Evolutionary conservation across 1,140 invertebrate species (phyloP), one percentile per base, ranked within the genome.

Genomic region (Rhopalosiphum maidis): DNA sequence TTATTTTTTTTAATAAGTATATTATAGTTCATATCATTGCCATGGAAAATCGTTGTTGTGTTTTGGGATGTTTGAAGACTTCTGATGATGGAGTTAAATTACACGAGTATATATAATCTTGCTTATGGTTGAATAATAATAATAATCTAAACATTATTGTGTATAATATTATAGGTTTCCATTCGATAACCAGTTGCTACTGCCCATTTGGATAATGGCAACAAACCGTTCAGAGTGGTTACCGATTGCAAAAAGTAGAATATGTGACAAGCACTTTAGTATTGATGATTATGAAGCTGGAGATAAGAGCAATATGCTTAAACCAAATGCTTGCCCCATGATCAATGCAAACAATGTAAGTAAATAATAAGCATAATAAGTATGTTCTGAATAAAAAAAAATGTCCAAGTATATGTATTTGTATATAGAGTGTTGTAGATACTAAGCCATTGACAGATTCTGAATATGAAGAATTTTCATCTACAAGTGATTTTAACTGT

Each of bases 11-110:
- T 83, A 37, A 37, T 23, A 8, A 83, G 22, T 37, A 30, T 60
- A 21, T 11, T 5, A 48, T n/a, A n/a, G 46, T 89, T n/a, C 18
- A 18, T 22, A 51, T 30, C 4, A 90, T 90, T n/a, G 51, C 9
- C 11, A 90, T 90, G 88, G 88, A 90, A 90, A n/a, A 46, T 35
- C 87, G 48, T n/a, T 90, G 88, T 54, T 90, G 48, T 90, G n/a
- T 90, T 22, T 55, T 54, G n/a, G 88, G 88, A 35, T 90, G 88
- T 90, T 23, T 41, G 35, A 37, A 37, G 18, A 90, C n/a, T 55
- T 54, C 30, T 35, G 37, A 90, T 37, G 48, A 54, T 23, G 35
- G 55, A 68, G 35, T 90, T 55, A 25, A 37, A 68, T 37, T 90
- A 25, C 89, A 90, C 9, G 41, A 68, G 89, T 90, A 60, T 60